A percentile compares a stretch with the other conserved stretches of the same genome.
These are phyloP conservation scores for Perccottus glenii DNA, from an alignment of 2,113 vertebrate genomes.

Conservation along the genomic window DNA sequence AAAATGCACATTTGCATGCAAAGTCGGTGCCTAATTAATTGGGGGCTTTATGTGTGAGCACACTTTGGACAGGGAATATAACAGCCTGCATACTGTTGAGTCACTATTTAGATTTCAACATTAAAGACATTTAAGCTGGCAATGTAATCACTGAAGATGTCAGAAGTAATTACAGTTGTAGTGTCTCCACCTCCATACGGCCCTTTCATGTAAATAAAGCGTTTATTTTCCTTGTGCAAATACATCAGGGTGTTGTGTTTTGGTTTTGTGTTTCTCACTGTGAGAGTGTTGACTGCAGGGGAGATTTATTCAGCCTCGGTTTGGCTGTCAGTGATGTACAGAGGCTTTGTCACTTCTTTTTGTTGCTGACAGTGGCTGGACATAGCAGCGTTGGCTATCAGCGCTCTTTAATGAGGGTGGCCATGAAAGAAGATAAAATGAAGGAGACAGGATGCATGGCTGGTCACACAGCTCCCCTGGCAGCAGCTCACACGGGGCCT, in stretches of 20 bases:
- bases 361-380: slow-evolving; percentile 18
- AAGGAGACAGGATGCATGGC: slow-evolving; percentile 27
- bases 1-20: background rate
- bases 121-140: background rate
- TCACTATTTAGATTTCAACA: background rate
- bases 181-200: background rate
- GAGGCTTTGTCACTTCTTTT: slow-evolving; percentile 21
- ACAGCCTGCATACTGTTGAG: background rate
- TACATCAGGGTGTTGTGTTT: background rate
- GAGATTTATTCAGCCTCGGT: slow-evolving; percentile 13
- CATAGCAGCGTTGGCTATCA: slow-evolving; percentile 31
- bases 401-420: slow-evolving; percentile 52
- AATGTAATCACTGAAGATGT: background rate
- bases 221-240: too few species aligned
- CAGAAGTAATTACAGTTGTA: background rate
- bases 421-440: slow-evolving; percentile 52
- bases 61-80: background rate
- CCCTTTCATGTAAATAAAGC: background rate
- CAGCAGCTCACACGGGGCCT: slow-evolving; percentile 59
- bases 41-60: background rate
- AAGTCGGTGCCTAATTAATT: background rate
- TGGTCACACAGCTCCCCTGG: slow-evolving; percentile 56
- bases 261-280: background rate
- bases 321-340: slow-evolving; percentile 6
- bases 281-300: background rate